Percentiles rank a stretch among this genome's conserved stretches.
These are phyloP conservation scores for Capreolus pygargus DNA, from an alignment of 2,113 vertebrate species.

Conservation along the genomic window DNA sequence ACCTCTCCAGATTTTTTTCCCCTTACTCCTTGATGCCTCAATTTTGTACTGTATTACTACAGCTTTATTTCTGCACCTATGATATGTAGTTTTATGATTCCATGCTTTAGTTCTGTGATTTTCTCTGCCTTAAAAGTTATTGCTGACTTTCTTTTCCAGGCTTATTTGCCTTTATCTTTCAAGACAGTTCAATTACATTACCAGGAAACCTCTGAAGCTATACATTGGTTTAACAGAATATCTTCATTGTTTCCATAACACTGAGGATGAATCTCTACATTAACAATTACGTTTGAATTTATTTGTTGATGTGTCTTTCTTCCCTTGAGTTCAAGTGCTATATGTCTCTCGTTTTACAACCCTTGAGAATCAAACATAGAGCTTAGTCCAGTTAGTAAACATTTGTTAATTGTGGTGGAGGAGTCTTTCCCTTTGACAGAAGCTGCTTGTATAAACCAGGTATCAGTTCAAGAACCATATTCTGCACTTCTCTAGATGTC, in stretches of 20 bases:
- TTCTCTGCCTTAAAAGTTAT: not conserved
- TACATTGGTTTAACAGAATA: not conserved
- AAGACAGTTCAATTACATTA: not conserved
- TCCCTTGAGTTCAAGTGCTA: not conserved
- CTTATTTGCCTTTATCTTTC: not conserved
- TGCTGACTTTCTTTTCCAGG: not conserved
- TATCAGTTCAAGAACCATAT: not conserved
- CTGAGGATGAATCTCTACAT: not conserved
- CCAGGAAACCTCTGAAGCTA: not conserved
- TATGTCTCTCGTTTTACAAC: not conserved
- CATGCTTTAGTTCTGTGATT: not conserved
- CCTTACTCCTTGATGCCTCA: not conserved
- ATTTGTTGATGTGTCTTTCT: not conserved
- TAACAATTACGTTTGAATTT: not conserved
- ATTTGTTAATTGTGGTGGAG: not conserved
- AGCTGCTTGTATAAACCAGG: not conserved
- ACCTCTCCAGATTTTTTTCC: not conserved
- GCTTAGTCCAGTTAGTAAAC: not conserved
- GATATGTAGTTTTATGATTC: not conserved
- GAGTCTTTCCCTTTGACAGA: not conserved
- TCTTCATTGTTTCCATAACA: not conserved
- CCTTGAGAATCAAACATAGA: not conserved
- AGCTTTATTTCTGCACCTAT: not conserved
- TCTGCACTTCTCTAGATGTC: not conserved
- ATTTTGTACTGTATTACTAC: not conserved